phyloP scores from a whole-genome alignment of 2,113 vertebrate genomes.

The Thalassarche chlororhynchos region DNA sequence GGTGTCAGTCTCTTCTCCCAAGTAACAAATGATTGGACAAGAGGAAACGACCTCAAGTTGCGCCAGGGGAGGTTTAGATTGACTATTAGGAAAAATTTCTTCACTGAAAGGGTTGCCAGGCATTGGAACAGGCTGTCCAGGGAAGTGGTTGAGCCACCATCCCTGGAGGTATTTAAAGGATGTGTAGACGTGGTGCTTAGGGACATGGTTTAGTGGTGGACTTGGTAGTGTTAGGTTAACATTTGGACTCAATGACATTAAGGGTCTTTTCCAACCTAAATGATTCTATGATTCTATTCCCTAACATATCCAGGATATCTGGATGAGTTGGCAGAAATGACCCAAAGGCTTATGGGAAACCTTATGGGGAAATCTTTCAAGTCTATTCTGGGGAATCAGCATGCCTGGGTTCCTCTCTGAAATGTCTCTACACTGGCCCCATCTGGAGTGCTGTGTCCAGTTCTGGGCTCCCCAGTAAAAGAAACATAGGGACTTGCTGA shows the following conservation, averaged over 20 bases:
- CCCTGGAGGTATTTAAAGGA: background rate
- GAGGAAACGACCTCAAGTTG: too few species aligned
- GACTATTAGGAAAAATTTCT: too few species aligned
- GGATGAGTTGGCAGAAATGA: background rate
- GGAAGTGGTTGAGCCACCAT: background rate
- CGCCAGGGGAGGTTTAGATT: too few species aligned
- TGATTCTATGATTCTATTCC: background rate
- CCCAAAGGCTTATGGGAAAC: background rate
- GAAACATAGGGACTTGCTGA: background rate
- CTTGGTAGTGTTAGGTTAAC: background rate
- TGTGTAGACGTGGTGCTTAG: background rate
- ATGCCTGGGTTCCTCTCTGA: background rate
- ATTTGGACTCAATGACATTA: background rate
- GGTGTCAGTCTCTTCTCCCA: too few species aligned
- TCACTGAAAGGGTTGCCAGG: background rate
- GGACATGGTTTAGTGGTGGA: background rate
- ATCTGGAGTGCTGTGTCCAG: too few species aligned
- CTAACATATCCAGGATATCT: background rate
- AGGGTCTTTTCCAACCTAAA: background rate
- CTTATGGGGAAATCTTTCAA: background rate
- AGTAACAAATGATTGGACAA: too few species aligned
- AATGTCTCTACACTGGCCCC: background rate
- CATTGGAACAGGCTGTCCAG: background rate
- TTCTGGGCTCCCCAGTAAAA: background rate
- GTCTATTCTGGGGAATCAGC: background rate